Evolutionary conservation across 1,140 invertebrate species (phyloP).

Genomic region (Pogonognathellus flavescens): DNA sequence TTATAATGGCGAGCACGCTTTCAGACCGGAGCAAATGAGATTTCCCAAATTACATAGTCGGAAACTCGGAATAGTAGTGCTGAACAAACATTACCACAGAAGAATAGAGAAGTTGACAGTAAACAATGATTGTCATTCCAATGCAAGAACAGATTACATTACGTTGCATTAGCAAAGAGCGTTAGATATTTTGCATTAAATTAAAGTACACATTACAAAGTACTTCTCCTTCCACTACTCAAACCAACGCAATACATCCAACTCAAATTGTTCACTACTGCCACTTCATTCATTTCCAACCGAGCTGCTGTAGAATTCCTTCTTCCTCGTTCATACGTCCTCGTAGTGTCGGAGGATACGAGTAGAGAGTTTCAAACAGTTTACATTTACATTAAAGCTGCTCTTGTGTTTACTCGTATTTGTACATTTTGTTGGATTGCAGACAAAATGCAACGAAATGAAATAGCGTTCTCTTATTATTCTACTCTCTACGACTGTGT

Average conservation of each 20-base stretch:
- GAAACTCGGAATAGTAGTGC: neutral
- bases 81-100: neutral
- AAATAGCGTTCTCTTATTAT: neutral
- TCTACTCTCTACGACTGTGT: too few species aligned
- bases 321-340: too few species aligned
- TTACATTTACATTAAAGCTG: too few species aligned
- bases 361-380: too few species aligned
- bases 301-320: too few species aligned
- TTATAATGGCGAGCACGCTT: neutral
- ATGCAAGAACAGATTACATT: conserved; percentile 29
- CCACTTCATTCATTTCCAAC: neutral
- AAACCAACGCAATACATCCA: neutral
- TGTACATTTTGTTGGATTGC: neutral
- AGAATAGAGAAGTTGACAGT: neutral
- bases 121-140: conserved; percentile 16
- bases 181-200: conserved; percentile 31
- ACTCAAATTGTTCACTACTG: neutral
- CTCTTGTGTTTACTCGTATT: too few species aligned
- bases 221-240: too few species aligned
- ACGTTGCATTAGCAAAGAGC: conserved; percentile 15
- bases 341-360: too few species aligned
- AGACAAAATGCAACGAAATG: neutral
- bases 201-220: neutral
- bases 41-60: neutral
- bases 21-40: neutral